These are phyloP conservation scores for Spheniscus mendiculus DNA, from an alignment of 2,113 vertebrate genomes.

Conservation along the genomic window DNA sequence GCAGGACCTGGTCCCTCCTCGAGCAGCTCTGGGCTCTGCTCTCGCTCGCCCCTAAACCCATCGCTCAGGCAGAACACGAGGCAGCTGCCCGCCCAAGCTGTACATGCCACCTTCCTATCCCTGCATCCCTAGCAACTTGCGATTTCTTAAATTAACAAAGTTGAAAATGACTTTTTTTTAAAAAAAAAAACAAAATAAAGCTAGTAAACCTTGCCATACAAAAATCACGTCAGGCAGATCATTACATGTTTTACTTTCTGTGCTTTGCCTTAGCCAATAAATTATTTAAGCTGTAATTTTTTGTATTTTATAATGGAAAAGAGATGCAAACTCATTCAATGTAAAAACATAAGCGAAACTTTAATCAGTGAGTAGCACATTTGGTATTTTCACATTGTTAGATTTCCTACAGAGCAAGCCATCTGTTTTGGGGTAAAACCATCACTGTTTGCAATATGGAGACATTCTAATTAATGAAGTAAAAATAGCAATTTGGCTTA, in stretches of 20 bases:
- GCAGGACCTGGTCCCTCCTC: background rate
- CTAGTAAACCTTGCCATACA: background rate
- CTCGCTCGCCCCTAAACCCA: background rate
- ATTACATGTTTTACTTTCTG: background rate
- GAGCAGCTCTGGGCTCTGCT: constrained; percentile 21
- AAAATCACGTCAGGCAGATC: background rate
- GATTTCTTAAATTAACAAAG: background rate
- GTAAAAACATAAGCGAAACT: background rate
- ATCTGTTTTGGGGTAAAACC: constrained; percentile 10
- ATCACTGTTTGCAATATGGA: background rate
- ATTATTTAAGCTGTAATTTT: background rate
- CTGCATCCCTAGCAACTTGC: background rate
- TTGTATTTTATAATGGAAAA: background rate
- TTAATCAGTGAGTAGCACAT: background rate
- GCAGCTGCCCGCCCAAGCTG: background rate
- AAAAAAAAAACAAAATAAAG: background rate
- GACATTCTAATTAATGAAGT: constrained; percentile 22
- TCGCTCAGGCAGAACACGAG: background rate
- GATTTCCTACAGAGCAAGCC: background rate
- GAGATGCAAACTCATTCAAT: background rate
- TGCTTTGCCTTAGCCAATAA: background rate
- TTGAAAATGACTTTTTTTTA: too few species aligned
- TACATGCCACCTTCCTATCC: background rate
- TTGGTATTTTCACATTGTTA: background rate
- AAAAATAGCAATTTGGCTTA: constrained; percentile 16